A percentile compares a stretch with the other conserved stretches of the same genome.
Evolutionary conservation across 2,113 vertebrate species (phyloP).

Genomic region (Anguilla rostrata): DNA sequence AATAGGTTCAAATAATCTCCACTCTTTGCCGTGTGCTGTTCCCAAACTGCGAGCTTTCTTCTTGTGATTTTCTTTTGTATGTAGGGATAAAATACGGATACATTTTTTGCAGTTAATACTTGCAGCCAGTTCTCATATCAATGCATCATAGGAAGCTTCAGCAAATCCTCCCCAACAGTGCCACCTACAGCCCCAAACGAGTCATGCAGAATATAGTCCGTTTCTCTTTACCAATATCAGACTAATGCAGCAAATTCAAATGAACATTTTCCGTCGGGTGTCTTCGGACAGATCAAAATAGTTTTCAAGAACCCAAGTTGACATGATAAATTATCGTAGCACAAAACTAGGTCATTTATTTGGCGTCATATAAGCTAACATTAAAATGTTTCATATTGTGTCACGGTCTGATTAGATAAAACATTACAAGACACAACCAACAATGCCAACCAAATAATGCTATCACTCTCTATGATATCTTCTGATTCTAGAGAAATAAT

Average conservation of each 20-base stretch:
- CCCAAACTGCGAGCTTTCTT: neutral
- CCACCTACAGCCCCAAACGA: conserved; percentile 20
- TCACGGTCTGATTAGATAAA: neutral
- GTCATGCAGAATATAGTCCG: neutral
- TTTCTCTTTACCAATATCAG: neutral
- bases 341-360: neutral
- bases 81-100: neutral
- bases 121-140: neutral
- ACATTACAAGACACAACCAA: neutral
- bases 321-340: neutral
- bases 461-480: neutral
- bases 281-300: neutral
- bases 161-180: conserved; percentile 5
- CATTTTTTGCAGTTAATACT: neutral
- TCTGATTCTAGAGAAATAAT: neutral
- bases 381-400: neutral
- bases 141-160: neutral
- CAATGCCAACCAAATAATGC: neutral
- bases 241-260: neutral
- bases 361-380: neutral
- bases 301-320: neutral
- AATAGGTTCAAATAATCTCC: neutral
- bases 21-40: neutral
- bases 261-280: neutral
- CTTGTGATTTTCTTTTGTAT: neutral